Evolutionary conservation across 2,797 vertebrate species (phyloP), one percentile per base, ranked within the genome.

Genomic region (Echiichthys vipera): DNA sequence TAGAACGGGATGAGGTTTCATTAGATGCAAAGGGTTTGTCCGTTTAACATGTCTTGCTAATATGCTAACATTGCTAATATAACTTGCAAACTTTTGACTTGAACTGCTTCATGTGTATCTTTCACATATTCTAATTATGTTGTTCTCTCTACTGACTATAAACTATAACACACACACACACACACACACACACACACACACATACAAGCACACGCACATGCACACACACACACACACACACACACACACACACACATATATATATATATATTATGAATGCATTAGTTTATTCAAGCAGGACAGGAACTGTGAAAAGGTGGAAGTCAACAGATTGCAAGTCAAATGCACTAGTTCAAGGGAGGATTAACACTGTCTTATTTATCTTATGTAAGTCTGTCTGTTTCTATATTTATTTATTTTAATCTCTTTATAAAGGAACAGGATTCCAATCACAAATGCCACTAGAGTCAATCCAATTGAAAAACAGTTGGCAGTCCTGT

Each of bases 401-500:
- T 37, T 85, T 86, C 80, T 80, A 87, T 79, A 81, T 82, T 81
- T 86, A 77, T 83, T 80, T 78, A 77, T 90, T 91, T 84, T 75
- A 92, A 91, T 92, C 91, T 90, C 82, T 87, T 91, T 86, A 83
- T 75, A 72, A 87, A 89, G 78, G 67, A 71, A 81, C 88, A 84
- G 72, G 69, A 87, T 85, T 88, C 56, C 80, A 74, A 78, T 83
- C 84, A 66, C 72, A 88, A 89, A 88, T 80, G 84, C 47, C 59
- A 61, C 47, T 37, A 70, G 80, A 83, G 87, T 70, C 79, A 90
- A 90, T 89, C 86, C 89, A 90, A 88, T 88, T 91, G 80, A 71
- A 84, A 75, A 87, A 51, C 83, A 86, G 84, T 88, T 88, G 81
- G 83, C 78, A 81, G 84, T 71, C 58, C 47, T 22, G 78, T 76